Evolutionary conservation across 2,888 invertebrate species (phyloP).

Genomic region (Campopleginae sp.): DNA sequence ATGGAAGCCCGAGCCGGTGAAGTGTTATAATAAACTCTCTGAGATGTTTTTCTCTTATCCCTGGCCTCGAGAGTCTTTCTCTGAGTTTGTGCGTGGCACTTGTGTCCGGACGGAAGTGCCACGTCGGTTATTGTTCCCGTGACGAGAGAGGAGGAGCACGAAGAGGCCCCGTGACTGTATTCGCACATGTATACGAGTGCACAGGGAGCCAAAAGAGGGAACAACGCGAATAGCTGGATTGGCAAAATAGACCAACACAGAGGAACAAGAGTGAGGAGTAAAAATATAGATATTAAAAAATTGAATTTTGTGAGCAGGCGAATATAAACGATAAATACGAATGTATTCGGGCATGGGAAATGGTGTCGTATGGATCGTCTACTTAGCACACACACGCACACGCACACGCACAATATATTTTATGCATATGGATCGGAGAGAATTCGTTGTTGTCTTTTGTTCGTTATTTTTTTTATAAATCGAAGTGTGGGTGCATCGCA

Average conservation of each 20-base stretch:
- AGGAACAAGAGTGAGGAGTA: background rate
- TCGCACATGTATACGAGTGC: slow-evolving; percentile 11
- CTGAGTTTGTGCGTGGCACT: slow-evolving; percentile 54
- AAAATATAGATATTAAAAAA: slow-evolving; percentile 33
- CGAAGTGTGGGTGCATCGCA: slow-evolving; percentile 73
- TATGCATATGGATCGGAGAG: background rate
- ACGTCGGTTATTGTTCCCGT: slow-evolving; percentile 76
- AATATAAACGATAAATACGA: slow-evolving; percentile 25
- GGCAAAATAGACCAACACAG: slow-evolving; percentile 75
- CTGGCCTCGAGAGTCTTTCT: slow-evolving; percentile 10
- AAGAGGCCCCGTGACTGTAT: slow-evolving; percentile 60
- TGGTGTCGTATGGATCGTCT: slow-evolving; percentile 35
- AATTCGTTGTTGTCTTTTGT: background rate
- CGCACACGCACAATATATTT: background rate
- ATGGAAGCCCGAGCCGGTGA: background rate
- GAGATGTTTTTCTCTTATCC: slow-evolving; percentile 10
- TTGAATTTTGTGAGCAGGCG: slow-evolving; percentile 34
- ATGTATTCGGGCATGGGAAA: slow-evolving; percentile 56
- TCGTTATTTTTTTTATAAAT: background rate
- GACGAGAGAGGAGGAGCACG: slow-evolving; percentile 65
- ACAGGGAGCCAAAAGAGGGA: background rate
- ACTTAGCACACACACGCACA: background rate
- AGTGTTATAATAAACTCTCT: slow-evolving; percentile 2
- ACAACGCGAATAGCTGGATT: slow-evolving; percentile 66
- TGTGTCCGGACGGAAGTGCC: slow-evolving; percentile 77